These are phyloP conservation scores for Pimpla rufipes DNA, from an alignment of 2,888 invertebrate species.

Conservation along the genomic window DNA sequence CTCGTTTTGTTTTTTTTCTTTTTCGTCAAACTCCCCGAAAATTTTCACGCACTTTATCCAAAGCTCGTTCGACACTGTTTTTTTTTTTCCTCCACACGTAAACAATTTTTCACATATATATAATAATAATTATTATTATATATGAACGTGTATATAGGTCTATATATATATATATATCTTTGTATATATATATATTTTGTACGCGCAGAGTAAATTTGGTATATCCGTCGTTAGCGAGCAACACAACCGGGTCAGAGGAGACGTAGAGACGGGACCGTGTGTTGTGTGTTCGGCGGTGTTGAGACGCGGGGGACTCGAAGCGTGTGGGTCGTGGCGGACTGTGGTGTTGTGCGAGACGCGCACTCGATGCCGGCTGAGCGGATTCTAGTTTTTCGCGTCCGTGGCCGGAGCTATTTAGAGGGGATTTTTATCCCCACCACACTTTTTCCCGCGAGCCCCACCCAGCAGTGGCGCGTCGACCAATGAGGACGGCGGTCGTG, in stretches of 20 bases:
- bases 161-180: slow-evolving; percentile 22
- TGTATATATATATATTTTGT: not conserved
- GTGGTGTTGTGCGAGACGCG: slow-evolving; percentile 74
- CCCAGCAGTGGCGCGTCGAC: slow-evolving; percentile 84
- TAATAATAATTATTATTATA: too few species aligned
- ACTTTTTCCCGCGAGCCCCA: slow-evolving; percentile 82
- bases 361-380: slow-evolving; percentile 84
- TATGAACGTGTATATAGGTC: slow-evolving; percentile 13
- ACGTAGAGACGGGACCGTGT: not conserved
- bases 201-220: too few species aligned
- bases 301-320: too few species aligned
- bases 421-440: slow-evolving; percentile 84
- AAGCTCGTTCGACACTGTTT: slow-evolving; percentile 38
- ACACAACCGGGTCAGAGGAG: not conserved
- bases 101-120: slow-evolving; percentile 7
- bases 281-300: too few species aligned
- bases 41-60: slow-evolving; percentile 57
- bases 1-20: slow-evolving; percentile 4
- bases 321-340: not conserved
- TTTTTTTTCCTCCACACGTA: not conserved
- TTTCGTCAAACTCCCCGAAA: not conserved
- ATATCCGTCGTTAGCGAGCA: slow-evolving; percentile 1
- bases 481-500: slow-evolving; percentile 85
- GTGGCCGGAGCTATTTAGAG: slow-evolving; percentile 84
- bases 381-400: slow-evolving; percentile 85